Base-by-base conservation (phyloP, 2,797 vertebrate species). In the Apogon talboti region DNA sequence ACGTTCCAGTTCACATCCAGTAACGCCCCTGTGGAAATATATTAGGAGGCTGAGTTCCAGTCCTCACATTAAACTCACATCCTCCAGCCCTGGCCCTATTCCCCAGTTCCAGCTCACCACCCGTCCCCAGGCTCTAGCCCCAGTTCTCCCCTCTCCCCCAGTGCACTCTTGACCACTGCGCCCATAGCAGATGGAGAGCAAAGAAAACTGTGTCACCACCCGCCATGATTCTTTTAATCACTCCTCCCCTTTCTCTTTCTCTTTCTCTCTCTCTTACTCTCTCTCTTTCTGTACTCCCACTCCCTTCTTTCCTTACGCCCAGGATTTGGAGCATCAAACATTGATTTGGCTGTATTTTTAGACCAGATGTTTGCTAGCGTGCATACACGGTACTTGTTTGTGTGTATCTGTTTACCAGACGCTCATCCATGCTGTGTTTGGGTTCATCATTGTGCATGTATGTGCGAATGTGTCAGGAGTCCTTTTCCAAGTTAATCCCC, bases 401-500 rank as follows among this genome's bases (percentile, higher is more conserved):
- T 63, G 59, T 21, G 50, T 46, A 21, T 74, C 33, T 66, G 72
- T 37, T 6, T 21, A 52, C 45, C 81, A 80, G 77, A 79, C 30
- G 6, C 66, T 73, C 43, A 2, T 59, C 54, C 47, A 24, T 3
- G 46, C 51, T 38, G 49, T 77, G 78, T 90, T 69, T 79, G 81
- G 71, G 63, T 81, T 67, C 65, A 57, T 58, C 58, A n/a, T 45
- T 21, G 53, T 68, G 58, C 21, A 28, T 59, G 54, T 35, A 18
- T 80, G 45, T 76, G 69, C 37, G n/a, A 66, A 21, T 74, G 77
- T 78, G 69, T 79, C 73, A 67, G 64, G 50, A 72, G 70, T 84
- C 60, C 54, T 84, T 87, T 86, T 79, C 87, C 28, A 88, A 91
- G 85, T 92, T 91, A 91, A 92, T 92, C 90, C 86, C 81, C 90